Conservation (phyloP, 1,140 invertebrate genomes). For the Chironomus striatipennis region DNA sequence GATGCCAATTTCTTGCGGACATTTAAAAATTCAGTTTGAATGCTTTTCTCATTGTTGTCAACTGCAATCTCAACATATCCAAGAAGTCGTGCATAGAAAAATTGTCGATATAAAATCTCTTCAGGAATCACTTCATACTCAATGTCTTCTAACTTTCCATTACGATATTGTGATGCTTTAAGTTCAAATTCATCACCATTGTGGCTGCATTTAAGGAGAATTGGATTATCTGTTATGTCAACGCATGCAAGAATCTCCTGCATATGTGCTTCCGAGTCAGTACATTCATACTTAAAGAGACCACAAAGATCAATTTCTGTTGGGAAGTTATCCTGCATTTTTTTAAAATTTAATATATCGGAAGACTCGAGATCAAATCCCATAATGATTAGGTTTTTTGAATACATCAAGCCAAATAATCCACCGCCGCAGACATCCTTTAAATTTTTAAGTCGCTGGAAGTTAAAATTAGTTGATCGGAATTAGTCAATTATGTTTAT, state of each 20-base stretch:
- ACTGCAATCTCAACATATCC: constrained; percentile 47
- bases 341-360: constrained; percentile 45
- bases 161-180: constrained; percentile 55
- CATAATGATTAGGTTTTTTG: constrained; percentile 55
- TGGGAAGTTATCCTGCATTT: constrained; percentile 56
- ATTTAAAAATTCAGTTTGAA: constrained; percentile 46
- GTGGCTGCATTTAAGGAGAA: constrained; percentile 51
- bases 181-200: constrained; percentile 46
- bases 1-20: constrained; percentile 47
- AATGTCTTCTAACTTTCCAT: constrained; percentile 58
- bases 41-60: constrained; percentile 44
- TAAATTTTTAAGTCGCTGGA: constrained; percentile 48
- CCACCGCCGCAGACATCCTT: constrained; percentile 53
- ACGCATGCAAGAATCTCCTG: constrained; percentile 58
- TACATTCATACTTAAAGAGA: constrained; percentile 51
- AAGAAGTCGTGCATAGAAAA: constrained; percentile 53
- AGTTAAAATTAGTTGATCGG: too few species aligned
- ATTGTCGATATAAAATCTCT: constrained; percentile 54
- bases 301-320: constrained; percentile 67
- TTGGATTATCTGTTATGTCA: constrained; percentile 66
- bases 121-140: constrained; percentile 51
- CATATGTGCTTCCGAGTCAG: constrained; percentile 45
- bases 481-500: too few species aligned
- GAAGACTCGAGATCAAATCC: constrained; percentile 53
- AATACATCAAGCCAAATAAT: constrained; percentile 61